A percentile compares a stretch with the other conserved stretches of the same genome.
Conservation (phyloP, 2,888 invertebrate genomes). For the Leucophenga montana region DNA sequence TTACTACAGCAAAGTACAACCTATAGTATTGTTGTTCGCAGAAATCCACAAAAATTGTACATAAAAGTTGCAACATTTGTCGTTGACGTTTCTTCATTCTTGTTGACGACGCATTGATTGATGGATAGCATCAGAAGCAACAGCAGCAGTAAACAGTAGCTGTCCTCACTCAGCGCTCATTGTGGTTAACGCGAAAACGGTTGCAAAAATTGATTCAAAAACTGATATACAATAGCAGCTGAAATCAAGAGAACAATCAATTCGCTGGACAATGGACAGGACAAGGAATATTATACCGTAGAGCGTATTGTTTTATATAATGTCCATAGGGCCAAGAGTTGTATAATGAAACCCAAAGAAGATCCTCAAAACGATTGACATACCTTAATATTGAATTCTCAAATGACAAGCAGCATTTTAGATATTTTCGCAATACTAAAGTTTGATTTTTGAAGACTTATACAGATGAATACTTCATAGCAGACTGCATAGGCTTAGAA, state of each 20-base stretch:
- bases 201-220: slow-evolving; percentile 21
- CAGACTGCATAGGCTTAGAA: no score
- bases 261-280: background rate
- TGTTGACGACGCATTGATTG: slow-evolving; percentile 56
- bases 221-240: slow-evolving; percentile 16
- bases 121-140: slow-evolving; percentile 42
- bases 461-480: no score
- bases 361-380: no score
- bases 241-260: slow-evolving; percentile 19
- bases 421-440: no score
- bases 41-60: slow-evolving; percentile 29
- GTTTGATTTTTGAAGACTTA: no score
- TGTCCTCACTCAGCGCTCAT: background rate
- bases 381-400: no score
- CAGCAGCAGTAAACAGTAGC: slow-evolving; percentile 27
- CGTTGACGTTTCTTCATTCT: slow-evolving; percentile 52
- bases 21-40: background rate
- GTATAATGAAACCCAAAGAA: no score
- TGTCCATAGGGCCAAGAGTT: no score
- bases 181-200: slow-evolving; percentile 15
- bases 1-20: no score
- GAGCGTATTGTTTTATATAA: no score
- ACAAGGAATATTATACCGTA: no score
- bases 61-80: slow-evolving; percentile 52
- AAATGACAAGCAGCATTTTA: no score